Evolutionary conservation across 2,888 invertebrate species (phyloP), one percentile per base, ranked within the genome.

Genomic region (Corythucha ciliata): DNA sequence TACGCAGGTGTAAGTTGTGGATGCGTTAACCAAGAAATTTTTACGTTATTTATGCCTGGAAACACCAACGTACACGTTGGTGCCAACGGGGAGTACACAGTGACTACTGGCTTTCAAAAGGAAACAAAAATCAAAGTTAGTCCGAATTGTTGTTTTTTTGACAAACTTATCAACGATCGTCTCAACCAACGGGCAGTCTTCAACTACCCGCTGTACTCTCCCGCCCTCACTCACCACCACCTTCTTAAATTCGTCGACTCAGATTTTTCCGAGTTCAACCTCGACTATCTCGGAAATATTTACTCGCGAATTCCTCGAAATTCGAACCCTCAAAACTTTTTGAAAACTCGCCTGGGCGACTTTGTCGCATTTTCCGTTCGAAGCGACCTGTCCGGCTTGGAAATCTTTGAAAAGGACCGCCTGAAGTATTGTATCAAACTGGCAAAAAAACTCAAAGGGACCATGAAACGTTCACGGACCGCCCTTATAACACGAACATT

Each of bases 41-140:
- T 45, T 20, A 51, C 44, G 6, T 24, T 51, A 14, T 45, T 45
- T 18, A 34, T 51, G 36, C 51, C 51, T 2, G 51, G 51, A 4
- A 32, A 51, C 4, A 45, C 45, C 10, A 37, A 36, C 14, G 14
- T 51, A 6, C 36, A 45, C 12, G 14, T 25, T 24, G 44, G 39
- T 14, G 18, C 10, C n/a, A 14, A 34, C 4, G 45, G 51, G 20
- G 24, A 27, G 10, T 51, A 41, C 45, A 45, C n/a, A 21, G 5
- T 45, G 3, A 12, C 20, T 5, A 21, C 24, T 18, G 50, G 50
- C 6, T 14, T 25, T 12, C 22, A 33, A 7, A 33, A 51, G 2
- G 16, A 20, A 4, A 21, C 22, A 6, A 6, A 29, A 7, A 14
- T 51, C 14, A 45, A 51, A 27, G 16, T 51, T 20, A 8, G n/a